phyloP scores from a whole-genome alignment of 2,113 vertebrate genomes.

The Urocynchramus pylzowi region DNA sequence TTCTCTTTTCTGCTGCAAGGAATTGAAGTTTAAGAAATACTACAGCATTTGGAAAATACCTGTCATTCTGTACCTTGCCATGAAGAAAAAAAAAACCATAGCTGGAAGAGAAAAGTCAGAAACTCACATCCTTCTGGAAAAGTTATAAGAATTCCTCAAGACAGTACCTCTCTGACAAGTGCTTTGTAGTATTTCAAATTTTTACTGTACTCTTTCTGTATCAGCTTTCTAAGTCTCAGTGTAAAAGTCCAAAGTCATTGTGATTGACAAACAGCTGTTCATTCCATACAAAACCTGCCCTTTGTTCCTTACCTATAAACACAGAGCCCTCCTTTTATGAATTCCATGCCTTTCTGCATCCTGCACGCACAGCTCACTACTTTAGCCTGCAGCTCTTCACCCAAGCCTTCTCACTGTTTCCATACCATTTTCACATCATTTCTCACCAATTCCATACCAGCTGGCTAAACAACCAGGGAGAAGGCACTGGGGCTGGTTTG shows the following conservation, averaged over 20 bases:
- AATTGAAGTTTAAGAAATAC: neutral
- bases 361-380: neutral
- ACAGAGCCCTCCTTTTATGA: neutral
- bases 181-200: neutral
- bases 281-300: neutral
- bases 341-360: neutral
- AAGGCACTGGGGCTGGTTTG: neutral
- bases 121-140: neutral
- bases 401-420: neutral
- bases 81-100: neutral
- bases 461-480: neutral
- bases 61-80: neutral
- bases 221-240: neutral
- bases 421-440: neutral
- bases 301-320: neutral
- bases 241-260: neutral
- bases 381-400: neutral
- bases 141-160: neutral
- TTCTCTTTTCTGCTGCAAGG: neutral
- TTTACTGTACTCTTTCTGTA: neutral
- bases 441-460: neutral
- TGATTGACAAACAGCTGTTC: neutral
- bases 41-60: neutral
- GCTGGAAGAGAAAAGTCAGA: neutral
- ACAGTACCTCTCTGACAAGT: neutral